Evolutionary conservation across 2,797 vertebrate genomes (phyloP).

Genomic region (Tadarida brasiliensis): DNA sequence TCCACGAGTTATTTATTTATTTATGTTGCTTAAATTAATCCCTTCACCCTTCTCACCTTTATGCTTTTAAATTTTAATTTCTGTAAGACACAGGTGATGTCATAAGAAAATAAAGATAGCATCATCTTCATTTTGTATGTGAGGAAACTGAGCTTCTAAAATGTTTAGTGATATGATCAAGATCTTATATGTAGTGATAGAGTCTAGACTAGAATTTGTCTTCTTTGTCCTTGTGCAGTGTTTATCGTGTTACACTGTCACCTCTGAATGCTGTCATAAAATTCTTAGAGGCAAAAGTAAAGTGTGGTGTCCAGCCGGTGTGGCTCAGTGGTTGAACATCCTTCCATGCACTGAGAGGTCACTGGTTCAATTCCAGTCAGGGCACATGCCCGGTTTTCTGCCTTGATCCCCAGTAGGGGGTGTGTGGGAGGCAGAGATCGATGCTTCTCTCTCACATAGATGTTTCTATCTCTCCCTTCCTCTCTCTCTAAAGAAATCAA

Average conservation of each 20-base stretch:
- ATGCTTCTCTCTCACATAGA: no score
- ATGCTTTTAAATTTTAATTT: background rate
- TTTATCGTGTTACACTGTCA: background rate
- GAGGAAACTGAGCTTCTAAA: background rate
- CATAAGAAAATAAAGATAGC: background rate
- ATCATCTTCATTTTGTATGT: background rate
- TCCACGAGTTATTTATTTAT: background rate
- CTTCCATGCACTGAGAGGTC: no score
- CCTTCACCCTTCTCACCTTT: background rate
- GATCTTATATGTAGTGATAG: background rate
- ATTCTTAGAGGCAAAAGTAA: background rate
- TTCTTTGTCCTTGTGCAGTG: background rate
- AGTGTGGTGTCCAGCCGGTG: background rate
- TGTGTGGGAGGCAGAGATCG: no score
- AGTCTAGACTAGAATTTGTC: background rate
- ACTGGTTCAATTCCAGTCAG: no score
- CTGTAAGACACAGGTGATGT: background rate
- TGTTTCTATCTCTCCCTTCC: no score
- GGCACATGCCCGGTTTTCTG: no score
- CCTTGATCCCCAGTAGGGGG: no score
- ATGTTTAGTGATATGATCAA: background rate
- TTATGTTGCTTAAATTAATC: background rate
- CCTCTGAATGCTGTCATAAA: background rate
- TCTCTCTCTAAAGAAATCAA: no score
- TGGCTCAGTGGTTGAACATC: no score